Percentiles rank a stretch among this genome's conserved stretches.
These are phyloP conservation scores for Acanthococcus lagerstroemiae DNA, from an alignment of 2,888 invertebrate species.

Conservation along the genomic window DNA sequence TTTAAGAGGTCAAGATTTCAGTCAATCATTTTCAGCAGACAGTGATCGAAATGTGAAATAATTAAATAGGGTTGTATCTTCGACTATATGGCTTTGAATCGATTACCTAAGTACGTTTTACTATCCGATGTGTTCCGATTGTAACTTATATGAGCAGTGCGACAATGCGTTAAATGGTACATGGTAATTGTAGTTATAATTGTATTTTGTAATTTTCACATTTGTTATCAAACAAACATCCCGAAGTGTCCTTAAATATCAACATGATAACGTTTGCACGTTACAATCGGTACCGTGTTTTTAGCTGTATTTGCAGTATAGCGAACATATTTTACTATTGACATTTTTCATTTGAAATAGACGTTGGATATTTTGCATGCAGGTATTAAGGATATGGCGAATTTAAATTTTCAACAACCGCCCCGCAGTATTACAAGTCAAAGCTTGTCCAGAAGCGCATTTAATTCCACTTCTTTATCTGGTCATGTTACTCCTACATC, in stretches of 20 bases:
- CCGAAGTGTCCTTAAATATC: no score
- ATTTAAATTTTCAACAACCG: slow-evolving; percentile 81
- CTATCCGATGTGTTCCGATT: neutral
- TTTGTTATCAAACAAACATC: no score
- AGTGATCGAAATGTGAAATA: neutral
- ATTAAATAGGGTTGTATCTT: neutral
- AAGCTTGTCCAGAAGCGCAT: slow-evolving; percentile 54
- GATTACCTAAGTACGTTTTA: neutral
- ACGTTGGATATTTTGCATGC: no score
- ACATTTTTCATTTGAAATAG: no score
- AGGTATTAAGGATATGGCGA: slow-evolving; percentile 66
- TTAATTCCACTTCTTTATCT: slow-evolving; percentile 56
- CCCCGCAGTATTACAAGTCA: slow-evolving; percentile 77
- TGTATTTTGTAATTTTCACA: no score
- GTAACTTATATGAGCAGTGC: no score
- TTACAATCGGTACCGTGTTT: no score
- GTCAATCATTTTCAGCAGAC: neutral
- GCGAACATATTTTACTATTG: no score
- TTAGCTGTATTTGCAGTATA: no score
- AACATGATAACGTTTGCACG: no score
- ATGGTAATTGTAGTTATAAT: slow-evolving; percentile 19
- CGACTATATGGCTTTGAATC: neutral
- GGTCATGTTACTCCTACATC: slow-evolving; percentile 67
- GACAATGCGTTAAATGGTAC: no score
- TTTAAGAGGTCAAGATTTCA: slow-evolving; percentile 28